phyloP scores from a whole-genome alignment of 2,888 invertebrate species.

The Cephus runcator region DNA sequence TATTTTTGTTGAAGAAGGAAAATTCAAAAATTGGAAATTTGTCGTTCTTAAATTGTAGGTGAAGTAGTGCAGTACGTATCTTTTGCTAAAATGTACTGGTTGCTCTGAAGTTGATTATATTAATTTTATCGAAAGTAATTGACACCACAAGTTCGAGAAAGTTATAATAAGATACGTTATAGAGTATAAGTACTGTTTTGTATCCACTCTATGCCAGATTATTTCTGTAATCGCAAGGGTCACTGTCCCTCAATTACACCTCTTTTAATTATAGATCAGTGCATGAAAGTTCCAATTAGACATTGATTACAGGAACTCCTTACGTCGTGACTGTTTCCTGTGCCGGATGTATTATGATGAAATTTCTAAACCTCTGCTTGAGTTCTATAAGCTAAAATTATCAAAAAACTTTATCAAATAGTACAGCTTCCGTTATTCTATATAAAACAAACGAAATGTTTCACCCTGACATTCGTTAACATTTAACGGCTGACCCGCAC shows the following conservation, averaged over 20 bases:
- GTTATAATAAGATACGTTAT: background rate
- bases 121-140: background rate
- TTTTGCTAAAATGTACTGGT: background rate
- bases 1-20: too few relatives aligned
- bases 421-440: background rate
- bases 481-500: background rate
- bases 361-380: background rate
- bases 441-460: background rate
- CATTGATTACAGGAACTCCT: background rate
- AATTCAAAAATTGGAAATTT: background rate
- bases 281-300: background rate
- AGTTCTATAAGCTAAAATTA: background rate
- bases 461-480: background rate
- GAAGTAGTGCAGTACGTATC: background rate
- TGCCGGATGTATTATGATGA: background rate
- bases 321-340: background rate
- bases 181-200: background rate
- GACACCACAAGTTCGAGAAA: background rate
- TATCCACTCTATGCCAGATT: background rate
- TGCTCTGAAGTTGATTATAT: background rate
- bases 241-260: background rate
- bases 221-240: background rate
- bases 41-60: background rate
- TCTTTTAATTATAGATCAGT: background rate
- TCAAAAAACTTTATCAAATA: background rate